Base-by-base conservation (phyloP, 2,797 vertebrate genomes). In the Vespertilio murinus region DNA sequence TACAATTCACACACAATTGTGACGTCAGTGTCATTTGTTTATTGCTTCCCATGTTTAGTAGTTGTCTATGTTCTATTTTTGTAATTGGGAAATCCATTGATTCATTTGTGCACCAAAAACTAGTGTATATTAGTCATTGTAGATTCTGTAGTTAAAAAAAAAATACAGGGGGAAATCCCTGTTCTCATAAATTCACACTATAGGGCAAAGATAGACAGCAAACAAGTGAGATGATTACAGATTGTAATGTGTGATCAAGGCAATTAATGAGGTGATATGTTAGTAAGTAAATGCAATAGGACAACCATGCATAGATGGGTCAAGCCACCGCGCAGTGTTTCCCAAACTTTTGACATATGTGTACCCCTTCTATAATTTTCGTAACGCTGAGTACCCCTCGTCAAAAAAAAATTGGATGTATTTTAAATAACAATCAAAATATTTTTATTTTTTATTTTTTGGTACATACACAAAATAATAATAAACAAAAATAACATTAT, bases 131-230 rank as follows among this genome's bases (percentile, higher is more conserved):
- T 78, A 81, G 18, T 87, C 61, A 74, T 3, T 82, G 52, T 70
- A 33, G 30, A 91, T 93, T 93, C 79, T 79, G 20, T 35, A 82
- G n/a, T 78, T 49, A 89, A 69, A 17, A 85, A 30, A 88, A 85
- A 90, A 33, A 88, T 1, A 86, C 28, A 61, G 28, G 25, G 4
- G 18, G 67, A 92, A 73, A 47, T 64, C 49, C 61, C 30, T 82
- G 12, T 91, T 89, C 64, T 90, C 79, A 28, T 67, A 30, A 25
- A 87, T 11, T 79, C 87, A 69, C 4, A 65, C 70, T 70, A 2
- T 86, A 30, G 35, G 38, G 25, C 20, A 61, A 18, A 82, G 23
- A 78, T 7, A 94, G n/a, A 84, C 8, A 87, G 38, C 49, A 88
- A 74, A 79, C 40, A 89, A 88, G 79, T 35, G 65, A 83, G 30